phyloP scores from a whole-genome alignment of 2,888 invertebrate genomes.

The Phengaris arion region DNA sequence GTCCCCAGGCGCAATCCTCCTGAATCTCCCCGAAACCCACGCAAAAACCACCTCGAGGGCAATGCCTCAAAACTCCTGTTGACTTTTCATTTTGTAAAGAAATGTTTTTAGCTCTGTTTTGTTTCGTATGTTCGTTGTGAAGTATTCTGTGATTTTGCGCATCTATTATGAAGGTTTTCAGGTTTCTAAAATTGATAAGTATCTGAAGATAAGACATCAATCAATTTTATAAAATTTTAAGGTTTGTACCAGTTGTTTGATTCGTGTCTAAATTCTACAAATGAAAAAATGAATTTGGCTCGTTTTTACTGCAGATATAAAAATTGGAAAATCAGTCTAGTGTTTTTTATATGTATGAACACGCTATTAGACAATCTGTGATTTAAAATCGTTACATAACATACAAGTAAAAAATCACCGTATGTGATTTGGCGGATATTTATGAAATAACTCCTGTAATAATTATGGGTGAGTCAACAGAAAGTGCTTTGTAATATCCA shows the following conservation, averaged over 20 bases:
- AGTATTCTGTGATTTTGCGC: background rate
- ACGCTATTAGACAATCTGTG: no score
- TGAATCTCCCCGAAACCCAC: constrained; percentile 47
- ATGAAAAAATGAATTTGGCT: no score
- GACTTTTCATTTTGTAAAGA: constrained; percentile 69
- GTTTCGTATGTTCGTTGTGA: constrained; percentile 52
- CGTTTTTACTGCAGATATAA: no score
- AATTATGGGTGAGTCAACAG: constrained; percentile 58
- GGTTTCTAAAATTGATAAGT: no score
- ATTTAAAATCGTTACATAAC: background rate
- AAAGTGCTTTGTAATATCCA: constrained; percentile 72
- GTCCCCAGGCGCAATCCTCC: constrained; percentile 64
- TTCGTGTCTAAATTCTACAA: no score
- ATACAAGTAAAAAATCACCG: constrained; percentile 30
- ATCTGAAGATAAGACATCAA: no score
- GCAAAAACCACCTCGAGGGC: constrained; percentile 63
- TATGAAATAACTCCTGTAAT: constrained; percentile 55
- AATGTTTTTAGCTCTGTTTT: constrained; percentile 67
- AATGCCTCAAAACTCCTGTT: constrained; percentile 76
- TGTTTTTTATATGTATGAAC: no score
- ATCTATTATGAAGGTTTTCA: no score
- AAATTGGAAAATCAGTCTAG: no score
- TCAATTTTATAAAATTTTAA: no score
- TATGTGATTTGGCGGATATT: constrained; percentile 44
- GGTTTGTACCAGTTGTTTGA: no score